Percentiles rank a stretch among this genome's conserved stretches.
phyloP scores from a whole-genome alignment of 2,113 vertebrate species.

The Redunca redunca region DNA sequence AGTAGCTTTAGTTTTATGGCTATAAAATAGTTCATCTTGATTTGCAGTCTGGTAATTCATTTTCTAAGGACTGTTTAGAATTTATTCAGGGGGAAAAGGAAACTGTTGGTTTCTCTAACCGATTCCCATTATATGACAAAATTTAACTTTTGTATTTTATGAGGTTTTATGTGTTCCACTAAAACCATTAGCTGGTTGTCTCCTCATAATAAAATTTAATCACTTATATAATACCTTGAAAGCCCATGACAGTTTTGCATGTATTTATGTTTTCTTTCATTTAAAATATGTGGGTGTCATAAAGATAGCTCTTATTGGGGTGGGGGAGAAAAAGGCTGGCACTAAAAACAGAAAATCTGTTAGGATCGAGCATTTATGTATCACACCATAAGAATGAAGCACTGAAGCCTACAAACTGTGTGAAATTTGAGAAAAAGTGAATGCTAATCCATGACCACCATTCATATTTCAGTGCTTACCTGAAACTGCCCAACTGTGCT shows the following conservation, averaged over 20 bases:
- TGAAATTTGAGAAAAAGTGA: background rate
- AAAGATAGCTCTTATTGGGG: constrained; percentile 36
- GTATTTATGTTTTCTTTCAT: constrained; percentile 80
- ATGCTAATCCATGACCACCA: background rate
- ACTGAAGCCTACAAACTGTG: background rate
- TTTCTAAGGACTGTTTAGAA: constrained; percentile 83
- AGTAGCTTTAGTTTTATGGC: constrained; percentile 77
- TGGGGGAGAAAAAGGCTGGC: background rate
- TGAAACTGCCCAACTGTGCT: background rate
- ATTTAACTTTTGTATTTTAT: constrained; percentile 80
- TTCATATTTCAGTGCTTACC: background rate
- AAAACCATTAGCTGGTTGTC: constrained; percentile 81
- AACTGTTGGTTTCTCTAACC: constrained; percentile 75
- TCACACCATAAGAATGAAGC: constrained; percentile 13
- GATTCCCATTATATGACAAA: constrained; percentile 77
- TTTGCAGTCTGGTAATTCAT: constrained; percentile 79
- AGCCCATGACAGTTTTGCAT: constrained; percentile 63
- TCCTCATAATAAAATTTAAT: constrained; percentile 82
- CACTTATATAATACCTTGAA: constrained; percentile 78
- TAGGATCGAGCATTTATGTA: background rate
- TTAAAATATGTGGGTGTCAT: constrained; percentile 65
- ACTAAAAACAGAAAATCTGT: background rate
- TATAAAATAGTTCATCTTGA: constrained; percentile 78
- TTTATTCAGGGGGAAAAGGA: constrained; percentile 79
- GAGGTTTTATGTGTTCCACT: constrained; percentile 80